Evolutionary conservation across 2,888 invertebrate genomes (phyloP).

Genomic region (Catocala nupta): DNA sequence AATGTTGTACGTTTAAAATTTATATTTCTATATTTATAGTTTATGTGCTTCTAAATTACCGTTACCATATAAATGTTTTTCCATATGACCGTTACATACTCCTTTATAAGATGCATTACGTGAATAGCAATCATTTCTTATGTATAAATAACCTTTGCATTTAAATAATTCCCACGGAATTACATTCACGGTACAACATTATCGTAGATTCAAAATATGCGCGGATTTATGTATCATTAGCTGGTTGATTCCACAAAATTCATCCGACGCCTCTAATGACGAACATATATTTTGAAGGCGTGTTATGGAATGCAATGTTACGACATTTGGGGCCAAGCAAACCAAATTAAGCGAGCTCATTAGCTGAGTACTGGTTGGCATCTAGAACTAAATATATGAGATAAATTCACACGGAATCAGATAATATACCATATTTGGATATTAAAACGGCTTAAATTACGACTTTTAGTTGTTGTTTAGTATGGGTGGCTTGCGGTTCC

Average conservation of each 20-base stretch:
- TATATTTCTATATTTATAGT: background rate
- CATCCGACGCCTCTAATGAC: conserved; percentile 65
- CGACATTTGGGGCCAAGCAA: conserved; percentile 59
- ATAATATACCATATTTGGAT: conserved; percentile 48
- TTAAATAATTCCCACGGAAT: conserved; percentile 38
- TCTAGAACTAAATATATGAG: conserved; percentile 46
- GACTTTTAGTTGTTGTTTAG: conserved; percentile 27
- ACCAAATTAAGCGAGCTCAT: conserved; percentile 63
- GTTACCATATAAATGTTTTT: conserved; percentile 9
- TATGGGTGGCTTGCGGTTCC: conserved; percentile 27
- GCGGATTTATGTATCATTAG: conserved; percentile 58
- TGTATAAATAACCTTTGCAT: conserved; percentile 16
- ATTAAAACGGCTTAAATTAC: conserved; percentile 40
- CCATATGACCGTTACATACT: conserved; percentile 14
- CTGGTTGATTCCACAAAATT: conserved; percentile 63
- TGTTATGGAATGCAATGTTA: conserved; percentile 64
- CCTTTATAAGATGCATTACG: conserved; percentile 1
- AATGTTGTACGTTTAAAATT: background rate
- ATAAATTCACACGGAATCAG: conserved; percentile 46
- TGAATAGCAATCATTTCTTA: conserved; percentile 11
- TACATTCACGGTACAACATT: conserved; percentile 21
- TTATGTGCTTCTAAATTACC: background rate
- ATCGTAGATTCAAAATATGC: conserved; percentile 47
- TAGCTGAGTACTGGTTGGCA: conserved; percentile 50
- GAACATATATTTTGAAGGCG: conserved; percentile 60